phyloP scores from a whole-genome alignment of 1,140 invertebrate genomes.

The Helicoverpa armigera region DNA sequence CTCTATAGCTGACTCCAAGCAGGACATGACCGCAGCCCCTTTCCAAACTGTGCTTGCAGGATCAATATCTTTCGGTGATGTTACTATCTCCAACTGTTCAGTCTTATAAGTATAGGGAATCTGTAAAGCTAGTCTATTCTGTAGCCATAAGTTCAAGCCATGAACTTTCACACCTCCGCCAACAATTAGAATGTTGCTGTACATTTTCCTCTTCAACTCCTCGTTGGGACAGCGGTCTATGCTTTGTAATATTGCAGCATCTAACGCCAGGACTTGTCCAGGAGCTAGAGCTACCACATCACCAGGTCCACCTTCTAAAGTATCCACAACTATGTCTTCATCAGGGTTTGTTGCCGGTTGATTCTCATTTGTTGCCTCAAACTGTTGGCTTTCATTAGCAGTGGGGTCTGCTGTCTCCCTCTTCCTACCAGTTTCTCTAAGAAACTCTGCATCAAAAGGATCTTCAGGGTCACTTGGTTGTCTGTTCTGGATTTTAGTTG shows the following conservation, averaged over 20 bases:
- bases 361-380: constrained; percentile 84
- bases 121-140: constrained; percentile 94
- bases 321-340: constrained; percentile 93
- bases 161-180: constrained; percentile 96
- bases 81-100: constrained; percentile 94
- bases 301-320: constrained; percentile 88
- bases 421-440: constrained; percentile 94
- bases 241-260: constrained; percentile 96
- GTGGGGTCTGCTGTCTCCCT: constrained; percentile 78
- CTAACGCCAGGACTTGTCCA: constrained; percentile 94
- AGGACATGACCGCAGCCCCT: constrained; percentile 97
- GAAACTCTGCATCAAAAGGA: constrained; percentile 96
- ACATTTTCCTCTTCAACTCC: constrained; percentile 98
- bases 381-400: constrained; percentile 89
- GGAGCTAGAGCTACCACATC: constrained; percentile 90
- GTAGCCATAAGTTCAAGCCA: constrained; percentile 95
- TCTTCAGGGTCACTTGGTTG: constrained; percentile 95
- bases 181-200: constrained; percentile 96
- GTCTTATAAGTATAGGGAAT: constrained; percentile 93
- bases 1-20: constrained; percentile 96
- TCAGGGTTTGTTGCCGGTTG: constrained; percentile 86
- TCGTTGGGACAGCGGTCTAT: constrained; percentile 96
- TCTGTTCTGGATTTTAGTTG: constrained; percentile 91
- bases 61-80: constrained; percentile 95
- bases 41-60: constrained; percentile 96